These are phyloP conservation scores for Pseudopleuronectes americanus DNA, from an alignment of 2,797 vertebrate species.

Conservation along the genomic window DNA sequence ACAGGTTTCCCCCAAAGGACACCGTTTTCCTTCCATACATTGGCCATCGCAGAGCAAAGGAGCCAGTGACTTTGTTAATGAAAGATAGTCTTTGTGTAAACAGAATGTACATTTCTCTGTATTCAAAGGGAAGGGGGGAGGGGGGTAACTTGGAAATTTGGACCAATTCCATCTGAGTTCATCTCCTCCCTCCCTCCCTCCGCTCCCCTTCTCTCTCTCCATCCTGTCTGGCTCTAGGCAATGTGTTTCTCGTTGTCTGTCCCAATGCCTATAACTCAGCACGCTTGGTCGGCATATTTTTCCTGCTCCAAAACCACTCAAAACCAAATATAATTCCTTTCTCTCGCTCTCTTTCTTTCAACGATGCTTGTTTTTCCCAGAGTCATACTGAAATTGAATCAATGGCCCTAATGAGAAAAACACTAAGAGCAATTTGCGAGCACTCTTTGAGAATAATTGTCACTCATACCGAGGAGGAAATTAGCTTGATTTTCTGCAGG, in stretches of 20 bases:
- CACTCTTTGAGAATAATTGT: slow-evolving; percentile 67
- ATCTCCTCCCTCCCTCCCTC: slow-evolving; percentile 34
- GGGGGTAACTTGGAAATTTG: slow-evolving; percentile 75
- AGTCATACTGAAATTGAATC: slow-evolving; percentile 69
- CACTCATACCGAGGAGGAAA: slow-evolving; percentile 64
- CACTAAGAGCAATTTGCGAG: slow-evolving; percentile 61
- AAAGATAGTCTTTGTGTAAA: slow-evolving; percentile 61
- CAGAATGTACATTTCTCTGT: slow-evolving; percentile 78
- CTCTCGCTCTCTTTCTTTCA: background rate
- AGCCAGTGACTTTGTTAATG: slow-evolving; percentile 60
- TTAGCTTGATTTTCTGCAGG: slow-evolving; percentile 54
- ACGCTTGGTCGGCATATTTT: slow-evolving; percentile 71
- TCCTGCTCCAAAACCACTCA: slow-evolving; percentile 66
- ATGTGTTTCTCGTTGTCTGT: slow-evolving; percentile 81
- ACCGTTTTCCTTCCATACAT: slow-evolving; percentile 42
- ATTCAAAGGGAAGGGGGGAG: slow-evolving; percentile 58
- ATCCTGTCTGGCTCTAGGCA: slow-evolving; percentile 71
- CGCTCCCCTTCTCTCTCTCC: slow-evolving; percentile 46
- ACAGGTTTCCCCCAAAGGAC: slow-evolving; percentile 38
- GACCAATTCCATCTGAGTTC: slow-evolving; percentile 68
- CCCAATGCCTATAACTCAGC: slow-evolving; percentile 60
- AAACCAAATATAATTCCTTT: slow-evolving; percentile 60
- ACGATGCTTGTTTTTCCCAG: slow-evolving; percentile 49
- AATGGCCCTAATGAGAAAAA: slow-evolving; percentile 69
- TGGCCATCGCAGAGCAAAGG: slow-evolving; percentile 57